phyloP scores from a whole-genome alignment of 2,113 vertebrate species.

The Charina bottae region DNA sequence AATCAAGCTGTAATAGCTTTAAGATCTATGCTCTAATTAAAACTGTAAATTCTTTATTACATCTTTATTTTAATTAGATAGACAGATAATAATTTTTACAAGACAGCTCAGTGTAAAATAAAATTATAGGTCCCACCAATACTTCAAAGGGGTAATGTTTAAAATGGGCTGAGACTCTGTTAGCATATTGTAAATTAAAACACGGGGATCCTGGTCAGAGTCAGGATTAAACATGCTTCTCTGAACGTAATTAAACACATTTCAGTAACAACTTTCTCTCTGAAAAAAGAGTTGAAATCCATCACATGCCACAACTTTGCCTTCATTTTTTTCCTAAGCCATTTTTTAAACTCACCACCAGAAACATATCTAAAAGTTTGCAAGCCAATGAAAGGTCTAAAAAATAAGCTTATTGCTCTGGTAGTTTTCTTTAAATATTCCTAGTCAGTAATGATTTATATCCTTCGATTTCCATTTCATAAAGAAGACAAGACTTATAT shows the following conservation, averaged over 20 bases:
- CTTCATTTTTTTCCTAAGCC: constrained; percentile 41
- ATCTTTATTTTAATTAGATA: constrained; percentile 82
- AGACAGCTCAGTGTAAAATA: constrained; percentile 68
- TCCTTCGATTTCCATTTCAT: neutral
- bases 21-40: constrained; percentile 81
- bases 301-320: constrained; percentile 33
- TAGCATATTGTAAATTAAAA: constrained; percentile 54
- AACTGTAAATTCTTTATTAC: constrained; percentile 79
- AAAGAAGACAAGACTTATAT: neutral
- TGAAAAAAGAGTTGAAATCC: constrained; percentile 20
- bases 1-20: constrained; percentile 78
- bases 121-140: constrained; percentile 71
- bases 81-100: constrained; percentile 80
- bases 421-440: constrained; percentile 54
- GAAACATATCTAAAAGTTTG: constrained; percentile 49
- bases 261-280: constrained; percentile 21
- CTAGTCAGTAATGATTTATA: constrained; percentile 29
- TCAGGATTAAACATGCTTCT: constrained; percentile 39
- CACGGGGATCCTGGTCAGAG: constrained; percentile 6
- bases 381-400: constrained; percentile 59
- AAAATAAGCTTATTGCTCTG: constrained; percentile 52
- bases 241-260: constrained; percentile 52
- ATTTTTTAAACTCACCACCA: constrained; percentile 25
- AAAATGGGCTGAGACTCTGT: constrained; percentile 22
- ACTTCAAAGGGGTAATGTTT: constrained; percentile 53